Conservation (phyloP, 2,797 vertebrate genomes). For the Ataeniobius toweri region DNA sequence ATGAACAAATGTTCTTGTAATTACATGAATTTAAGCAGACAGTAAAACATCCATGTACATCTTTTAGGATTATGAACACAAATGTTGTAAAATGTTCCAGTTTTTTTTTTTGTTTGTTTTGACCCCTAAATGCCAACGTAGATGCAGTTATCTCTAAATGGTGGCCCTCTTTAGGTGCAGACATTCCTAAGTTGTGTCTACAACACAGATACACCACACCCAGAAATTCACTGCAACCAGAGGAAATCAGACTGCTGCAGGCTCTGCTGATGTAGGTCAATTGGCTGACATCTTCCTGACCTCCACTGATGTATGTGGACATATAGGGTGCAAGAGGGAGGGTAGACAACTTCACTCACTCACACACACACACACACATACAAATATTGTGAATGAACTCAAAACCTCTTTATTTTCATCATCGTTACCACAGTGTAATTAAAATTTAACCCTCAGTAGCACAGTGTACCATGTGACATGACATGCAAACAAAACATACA, state of each 20-base stretch:
- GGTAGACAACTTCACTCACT: neutral
- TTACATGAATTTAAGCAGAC: neutral
- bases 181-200: constrained; percentile 20
- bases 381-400: neutral
- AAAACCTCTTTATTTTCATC: neutral
- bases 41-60: neutral
- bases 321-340: constrained; percentile 34
- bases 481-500: neutral
- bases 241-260: constrained; percentile 58
- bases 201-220: constrained; percentile 34
- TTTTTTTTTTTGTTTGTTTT: neutral
- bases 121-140: constrained; percentile 54
- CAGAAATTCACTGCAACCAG: constrained; percentile 38
- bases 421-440: neutral
- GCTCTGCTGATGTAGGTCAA: constrained; percentile 69
- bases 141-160: constrained; percentile 13
- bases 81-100: constrained; percentile 2
- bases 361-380: neutral
- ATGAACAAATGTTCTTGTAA: neutral
- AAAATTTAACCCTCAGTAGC: neutral
- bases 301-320: constrained; percentile 44
- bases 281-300: constrained; percentile 42
- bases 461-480: neutral
- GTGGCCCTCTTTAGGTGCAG: constrained; percentile 14
- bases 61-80: neutral